Evolutionary conservation across 2,797 vertebrate genomes (phyloP).

Genomic region (Melanotaenia pygmaea): DNA sequence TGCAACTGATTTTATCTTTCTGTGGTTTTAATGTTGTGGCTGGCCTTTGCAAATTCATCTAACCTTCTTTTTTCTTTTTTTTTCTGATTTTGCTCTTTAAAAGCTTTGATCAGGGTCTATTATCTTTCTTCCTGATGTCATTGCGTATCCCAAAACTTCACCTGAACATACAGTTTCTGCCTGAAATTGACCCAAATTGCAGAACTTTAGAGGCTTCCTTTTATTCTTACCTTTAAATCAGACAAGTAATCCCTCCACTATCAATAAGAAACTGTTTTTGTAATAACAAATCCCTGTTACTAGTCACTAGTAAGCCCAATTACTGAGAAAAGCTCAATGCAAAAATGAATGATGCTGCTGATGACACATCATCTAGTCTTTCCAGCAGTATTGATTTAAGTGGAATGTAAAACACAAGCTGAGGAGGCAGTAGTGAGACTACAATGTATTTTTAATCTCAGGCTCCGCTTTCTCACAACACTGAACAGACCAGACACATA

Average conservation of each 20-base stretch:
- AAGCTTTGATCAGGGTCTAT: too few relatives aligned
- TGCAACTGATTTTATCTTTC: neutral
- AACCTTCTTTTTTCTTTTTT: too few relatives aligned
- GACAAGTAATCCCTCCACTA: neutral
- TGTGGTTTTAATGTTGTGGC: neutral
- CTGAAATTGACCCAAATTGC: slow-evolving; percentile 1
- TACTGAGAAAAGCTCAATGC: neutral
- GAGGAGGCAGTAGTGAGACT: slow-evolving; percentile 21
- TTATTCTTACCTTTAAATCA: neutral
- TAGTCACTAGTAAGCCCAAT: slow-evolving; percentile 11
- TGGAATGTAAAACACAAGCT: slow-evolving; percentile 43
- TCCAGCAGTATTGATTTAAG: slow-evolving; percentile 50
- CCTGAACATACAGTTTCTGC: neutral
- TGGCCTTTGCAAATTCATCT: neutral
- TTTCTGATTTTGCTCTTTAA: neutral
- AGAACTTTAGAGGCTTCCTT: neutral
- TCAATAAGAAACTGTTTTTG: slow-evolving; percentile 11
- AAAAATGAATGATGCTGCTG: slow-evolving; percentile 19
- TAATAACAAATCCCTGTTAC: neutral
- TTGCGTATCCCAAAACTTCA: neutral
- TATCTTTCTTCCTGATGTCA: neutral
- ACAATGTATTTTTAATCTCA: slow-evolving; percentile 57
- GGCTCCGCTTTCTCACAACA: slow-evolving; percentile 28
- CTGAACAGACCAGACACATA: slow-evolving; percentile 11
- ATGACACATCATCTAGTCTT: slow-evolving; percentile 17